These are phyloP conservation scores for Pandion haliaetus DNA, from an alignment of 2,113 vertebrate genomes.

Conservation along the genomic window DNA sequence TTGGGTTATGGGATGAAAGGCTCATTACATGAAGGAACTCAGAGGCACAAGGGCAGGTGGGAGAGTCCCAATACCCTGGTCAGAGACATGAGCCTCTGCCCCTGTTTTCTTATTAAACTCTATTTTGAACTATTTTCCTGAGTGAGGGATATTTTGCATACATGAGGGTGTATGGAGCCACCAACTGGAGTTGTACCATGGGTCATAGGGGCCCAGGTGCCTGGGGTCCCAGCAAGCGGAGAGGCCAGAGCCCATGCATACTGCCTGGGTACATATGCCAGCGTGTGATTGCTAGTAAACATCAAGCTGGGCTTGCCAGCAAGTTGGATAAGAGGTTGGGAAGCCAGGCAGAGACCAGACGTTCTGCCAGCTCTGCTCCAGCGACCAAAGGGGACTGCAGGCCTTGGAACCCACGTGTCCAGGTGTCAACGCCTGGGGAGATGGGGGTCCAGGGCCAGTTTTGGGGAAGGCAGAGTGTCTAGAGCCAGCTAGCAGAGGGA, in stretches of 20 bases:
- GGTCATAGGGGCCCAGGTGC: neutral
- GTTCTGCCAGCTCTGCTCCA: neutral
- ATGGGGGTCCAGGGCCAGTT: neutral
- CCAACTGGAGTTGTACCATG: neutral
- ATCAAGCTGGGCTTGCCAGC: neutral
- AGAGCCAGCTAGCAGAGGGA: neutral
- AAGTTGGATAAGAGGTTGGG: neutral
- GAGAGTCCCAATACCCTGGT: neutral
- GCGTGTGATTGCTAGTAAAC: neutral
- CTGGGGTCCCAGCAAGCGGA: neutral
- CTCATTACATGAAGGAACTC: neutral
- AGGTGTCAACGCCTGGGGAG: neutral
- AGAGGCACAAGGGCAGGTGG: neutral
- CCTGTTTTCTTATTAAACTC: neutral
- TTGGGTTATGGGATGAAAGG: neutral
- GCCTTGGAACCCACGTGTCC: fast-evolving
- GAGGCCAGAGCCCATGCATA: neutral
- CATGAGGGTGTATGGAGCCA: neutral
- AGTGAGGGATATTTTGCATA: neutral
- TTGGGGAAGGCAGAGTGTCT: neutral
- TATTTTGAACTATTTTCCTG: neutral
- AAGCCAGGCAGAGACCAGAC: neutral
- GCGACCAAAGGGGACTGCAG: neutral
- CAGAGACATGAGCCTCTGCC: neutral
- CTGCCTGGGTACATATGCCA: neutral